Evolutionary conservation across 1,140 invertebrate species (phyloP).

Genomic region (Listronotus bonariensis): DNA sequence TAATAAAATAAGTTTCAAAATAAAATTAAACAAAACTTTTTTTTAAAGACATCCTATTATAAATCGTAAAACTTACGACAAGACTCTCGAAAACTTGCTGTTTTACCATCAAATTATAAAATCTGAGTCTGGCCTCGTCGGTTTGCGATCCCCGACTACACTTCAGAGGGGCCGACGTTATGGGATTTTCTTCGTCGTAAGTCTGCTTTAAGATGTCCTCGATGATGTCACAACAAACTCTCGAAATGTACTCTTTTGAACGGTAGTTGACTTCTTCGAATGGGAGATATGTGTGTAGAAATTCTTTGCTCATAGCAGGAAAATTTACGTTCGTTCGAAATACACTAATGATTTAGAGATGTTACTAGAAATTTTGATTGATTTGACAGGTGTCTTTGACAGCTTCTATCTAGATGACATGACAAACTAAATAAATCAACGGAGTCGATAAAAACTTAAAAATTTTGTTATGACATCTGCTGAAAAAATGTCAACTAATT

Average conservation of each 20-base stretch:
- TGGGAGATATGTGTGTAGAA: constrained; percentile 10
- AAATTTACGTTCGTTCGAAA: neutral
- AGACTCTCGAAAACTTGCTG: constrained; percentile 24
- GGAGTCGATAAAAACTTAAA: too few relatives aligned
- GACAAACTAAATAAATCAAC: too few relatives aligned
- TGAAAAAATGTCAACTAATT: too few relatives aligned
- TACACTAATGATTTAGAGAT: constrained; percentile 25
- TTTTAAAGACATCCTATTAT: too few relatives aligned
- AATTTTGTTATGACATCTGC: too few relatives aligned
- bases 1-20: too few relatives aligned
- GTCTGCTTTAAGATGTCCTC: constrained; percentile 38
- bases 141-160: constrained; percentile 34
- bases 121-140: constrained; percentile 15
- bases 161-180: constrained; percentile 30
- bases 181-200: constrained; percentile 41
- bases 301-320: constrained; percentile 20
- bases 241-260: constrained; percentile 36
- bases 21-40: too few relatives aligned
- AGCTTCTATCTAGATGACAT: too few relatives aligned
- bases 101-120: constrained; percentile 30
- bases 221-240: constrained; percentile 37
- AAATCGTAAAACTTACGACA: constrained; percentile 17
- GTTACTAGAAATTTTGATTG: too few relatives aligned
- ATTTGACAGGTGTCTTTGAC: too few relatives aligned
- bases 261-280: constrained; percentile 27